phyloP scores from a whole-genome alignment of 2,888 invertebrate genomes.

The Halictus ligatus region DNA sequence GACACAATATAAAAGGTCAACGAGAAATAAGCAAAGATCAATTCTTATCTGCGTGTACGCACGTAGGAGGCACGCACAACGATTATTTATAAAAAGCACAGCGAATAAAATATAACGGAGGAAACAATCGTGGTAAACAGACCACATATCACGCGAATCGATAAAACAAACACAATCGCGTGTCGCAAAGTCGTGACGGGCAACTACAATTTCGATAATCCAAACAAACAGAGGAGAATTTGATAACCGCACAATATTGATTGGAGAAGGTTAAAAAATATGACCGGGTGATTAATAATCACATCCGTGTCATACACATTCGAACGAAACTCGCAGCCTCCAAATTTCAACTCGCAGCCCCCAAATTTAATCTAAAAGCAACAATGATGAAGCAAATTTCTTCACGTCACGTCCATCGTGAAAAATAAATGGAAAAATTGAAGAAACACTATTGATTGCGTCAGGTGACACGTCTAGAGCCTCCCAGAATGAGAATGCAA shows the following conservation, averaged over 20 bases:
- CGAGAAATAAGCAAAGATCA: neutral
- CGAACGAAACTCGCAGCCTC: neutral
- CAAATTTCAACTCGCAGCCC: too few relatives aligned
- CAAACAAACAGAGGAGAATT: neutral
- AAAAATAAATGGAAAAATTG: neutral
- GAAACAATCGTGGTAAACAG: neutral
- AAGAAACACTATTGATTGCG: neutral
- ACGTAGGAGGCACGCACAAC: too few relatives aligned
- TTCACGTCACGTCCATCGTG: neutral
- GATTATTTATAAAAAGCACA: neutral
- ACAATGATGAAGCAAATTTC: too few relatives aligned
- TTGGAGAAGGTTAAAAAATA: neutral
- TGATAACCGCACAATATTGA: neutral
- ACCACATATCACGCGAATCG: neutral
- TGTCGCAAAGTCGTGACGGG: neutral
- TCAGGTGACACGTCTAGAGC: neutral
- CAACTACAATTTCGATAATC: neutral
- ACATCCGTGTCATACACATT: neutral
- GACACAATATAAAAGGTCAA: accelerated
- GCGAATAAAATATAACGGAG: neutral
- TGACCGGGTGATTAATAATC: neutral
- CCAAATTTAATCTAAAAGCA: neutral
- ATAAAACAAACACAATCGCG: neutral
- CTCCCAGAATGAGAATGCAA: neutral
- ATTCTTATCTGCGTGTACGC: neutral